Conservation (phyloP, 1,140 invertebrate genomes). For the Brachionus calyciflorus region DNA sequence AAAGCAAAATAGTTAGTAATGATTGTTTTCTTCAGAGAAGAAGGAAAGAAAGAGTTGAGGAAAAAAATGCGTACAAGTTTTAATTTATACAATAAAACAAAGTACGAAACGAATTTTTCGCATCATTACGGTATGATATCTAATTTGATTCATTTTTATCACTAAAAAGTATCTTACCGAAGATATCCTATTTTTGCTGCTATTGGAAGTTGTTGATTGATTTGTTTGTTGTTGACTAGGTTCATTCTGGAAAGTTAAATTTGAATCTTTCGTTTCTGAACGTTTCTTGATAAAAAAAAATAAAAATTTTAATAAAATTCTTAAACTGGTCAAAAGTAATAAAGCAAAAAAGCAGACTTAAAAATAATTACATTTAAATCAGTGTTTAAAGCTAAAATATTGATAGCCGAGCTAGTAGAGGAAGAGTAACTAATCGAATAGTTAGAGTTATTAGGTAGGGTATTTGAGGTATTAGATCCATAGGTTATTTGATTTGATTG, state of each 20-base stretch:
- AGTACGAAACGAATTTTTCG: no score
- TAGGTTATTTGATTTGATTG: neutral
- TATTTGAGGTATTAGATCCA: neutral
- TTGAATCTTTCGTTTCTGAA: neutral
- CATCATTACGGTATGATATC: no score
- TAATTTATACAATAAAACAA: no score
- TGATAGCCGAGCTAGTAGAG: slow-evolving; percentile 33
- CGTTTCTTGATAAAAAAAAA: slow-evolving; percentile 24
- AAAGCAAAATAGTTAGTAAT: no score
- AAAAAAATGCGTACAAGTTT: no score
- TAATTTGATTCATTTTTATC: no score
- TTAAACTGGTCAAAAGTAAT: no score
- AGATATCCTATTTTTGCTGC: slow-evolving; percentile 13
- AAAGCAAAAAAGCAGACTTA: neutral
- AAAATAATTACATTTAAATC: slow-evolving; percentile 30
- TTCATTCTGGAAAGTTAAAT: neutral
- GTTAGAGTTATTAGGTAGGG: neutral
- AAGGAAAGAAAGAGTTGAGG: no score
- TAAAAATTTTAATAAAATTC: neutral
- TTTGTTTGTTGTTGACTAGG: no score
- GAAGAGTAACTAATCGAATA: slow-evolving; percentile 19
- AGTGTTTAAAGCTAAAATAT: neutral
- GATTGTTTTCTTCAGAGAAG: no score
- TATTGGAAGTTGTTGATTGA: no score
- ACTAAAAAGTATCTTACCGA: neutral